Evolutionary conservation across 2,113 vertebrate genomes (phyloP), one percentile per base, ranked within the genome.

Genomic region (Pseudonaja textilis): DNA sequence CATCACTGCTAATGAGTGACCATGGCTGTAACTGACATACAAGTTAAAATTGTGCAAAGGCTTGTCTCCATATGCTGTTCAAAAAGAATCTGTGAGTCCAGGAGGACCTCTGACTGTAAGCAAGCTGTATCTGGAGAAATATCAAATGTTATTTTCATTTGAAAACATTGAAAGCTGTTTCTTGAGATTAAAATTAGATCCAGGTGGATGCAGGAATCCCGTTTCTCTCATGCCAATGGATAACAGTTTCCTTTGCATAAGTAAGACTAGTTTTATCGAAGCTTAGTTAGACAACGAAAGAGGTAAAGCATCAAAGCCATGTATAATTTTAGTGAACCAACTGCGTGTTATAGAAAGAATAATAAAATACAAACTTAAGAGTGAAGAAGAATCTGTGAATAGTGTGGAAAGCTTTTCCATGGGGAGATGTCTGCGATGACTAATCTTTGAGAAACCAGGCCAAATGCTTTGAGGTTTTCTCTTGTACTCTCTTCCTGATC

Each of bases 381-480:
- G 39, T 29, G 42, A 39, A 29, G 59, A 61, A 50, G 86, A 26
- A 88, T 29, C 55, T 52, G 85, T 8, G 25, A 45, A 10, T 4
- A 52, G 12, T 14, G 20, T 26, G 34, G 61, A 90, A 87, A 57
- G 39, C 0, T 64, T 59, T 22, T 69, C 12, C 47, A 69, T 54
- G 34, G 57, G 88, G 26, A 54, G 74, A 34, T 64, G 86, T 91
- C 0, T 22, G 93, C 81, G 93, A 26, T 95, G 92, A 96, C 89
- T 95, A 89, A 97, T 88, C 14, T 0, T 18, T 7, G 59, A 95
- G 90, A 95, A 94, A 86, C 23, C 52, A 64, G 1, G 0, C 93
- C 89, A 87, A 92, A 0, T 0, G 45, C 93, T 88, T 7, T 0
- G 85, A 54, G 55, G 12, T 93, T 90, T 89, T 93, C 89, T 93